Conservation (phyloP, 2,797 vertebrate genomes). For the Gila robusta region DNA sequence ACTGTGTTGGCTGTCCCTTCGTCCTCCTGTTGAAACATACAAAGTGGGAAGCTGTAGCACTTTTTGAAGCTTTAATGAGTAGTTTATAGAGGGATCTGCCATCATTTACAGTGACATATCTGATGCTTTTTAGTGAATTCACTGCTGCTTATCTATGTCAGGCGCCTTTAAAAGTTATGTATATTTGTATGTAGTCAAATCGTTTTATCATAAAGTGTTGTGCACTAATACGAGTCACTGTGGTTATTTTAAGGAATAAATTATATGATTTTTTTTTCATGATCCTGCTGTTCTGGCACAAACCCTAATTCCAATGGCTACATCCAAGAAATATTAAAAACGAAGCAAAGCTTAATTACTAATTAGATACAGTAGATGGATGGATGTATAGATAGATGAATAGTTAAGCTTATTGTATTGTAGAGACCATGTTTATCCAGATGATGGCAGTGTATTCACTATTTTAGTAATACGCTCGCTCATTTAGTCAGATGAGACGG, state of each 20-base stretch:
- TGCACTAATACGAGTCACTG: constrained; percentile 11
- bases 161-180: constrained; percentile 51
- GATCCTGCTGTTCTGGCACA: not conserved
- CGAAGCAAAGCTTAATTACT: not conserved
- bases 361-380: not conserved
- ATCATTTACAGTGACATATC: constrained; percentile 32
- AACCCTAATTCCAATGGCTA: not conserved
- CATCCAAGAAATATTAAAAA: not conserved
- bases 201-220: constrained; percentile 61
- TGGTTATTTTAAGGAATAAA: not conserved
- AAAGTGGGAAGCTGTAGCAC: constrained; percentile 32
- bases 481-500: not conserved
- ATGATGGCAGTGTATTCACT: constrained; percentile 61
- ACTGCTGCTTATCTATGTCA: constrained; percentile 52
- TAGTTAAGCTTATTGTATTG: not conserved
- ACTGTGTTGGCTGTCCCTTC: constrained; percentile 27
- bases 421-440: constrained; percentile 51
- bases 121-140: constrained; percentile 51
- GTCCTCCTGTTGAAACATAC: constrained; percentile 9
- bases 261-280: not conserved
- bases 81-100: constrained; percentile 39
- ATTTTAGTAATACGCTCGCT: not conserved
- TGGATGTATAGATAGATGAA: not conserved
- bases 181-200: constrained; percentile 61
- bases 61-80: constrained; percentile 39